phyloP scores from a whole-genome alignment of 2,113 vertebrate genomes.

The Xenus cinereus region DNA sequence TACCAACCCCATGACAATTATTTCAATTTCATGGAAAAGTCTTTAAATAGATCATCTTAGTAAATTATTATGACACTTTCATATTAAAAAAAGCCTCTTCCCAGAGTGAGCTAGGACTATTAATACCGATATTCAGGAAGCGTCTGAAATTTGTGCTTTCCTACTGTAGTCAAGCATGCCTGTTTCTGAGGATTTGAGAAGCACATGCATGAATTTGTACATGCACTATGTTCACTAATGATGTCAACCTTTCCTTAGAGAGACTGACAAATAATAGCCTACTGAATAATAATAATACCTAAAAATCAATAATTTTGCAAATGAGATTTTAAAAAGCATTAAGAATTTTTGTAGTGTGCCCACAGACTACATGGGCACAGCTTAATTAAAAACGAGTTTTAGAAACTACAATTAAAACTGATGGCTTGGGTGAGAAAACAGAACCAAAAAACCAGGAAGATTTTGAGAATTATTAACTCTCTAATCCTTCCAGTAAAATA shows the following conservation, averaged over 20 bases:
- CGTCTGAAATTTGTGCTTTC: not conserved
- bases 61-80: not conserved
- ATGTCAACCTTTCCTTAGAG: not conserved
- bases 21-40: not conserved
- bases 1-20: constrained; percentile 28
- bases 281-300: not conserved
- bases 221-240: not conserved
- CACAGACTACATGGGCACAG: fast-evolving
- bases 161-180: not conserved
- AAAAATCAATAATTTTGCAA: not conserved
- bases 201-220: fast-evolving
- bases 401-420: not conserved
- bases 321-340: not conserved
- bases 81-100: not conserved
- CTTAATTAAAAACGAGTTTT: not conserved
- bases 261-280: not conserved
- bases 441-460: not conserved
- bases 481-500: not conserved
- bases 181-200: not conserved
- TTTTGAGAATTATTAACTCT: not conserved
- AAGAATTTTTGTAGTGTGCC: not conserved
- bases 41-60: constrained; percentile 8
- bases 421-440: not conserved
- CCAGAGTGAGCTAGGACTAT: not conserved
- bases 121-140: not conserved